phyloP scores from a whole-genome alignment of 1,140 invertebrate genomes.

The Penaeus indicus region DNA sequence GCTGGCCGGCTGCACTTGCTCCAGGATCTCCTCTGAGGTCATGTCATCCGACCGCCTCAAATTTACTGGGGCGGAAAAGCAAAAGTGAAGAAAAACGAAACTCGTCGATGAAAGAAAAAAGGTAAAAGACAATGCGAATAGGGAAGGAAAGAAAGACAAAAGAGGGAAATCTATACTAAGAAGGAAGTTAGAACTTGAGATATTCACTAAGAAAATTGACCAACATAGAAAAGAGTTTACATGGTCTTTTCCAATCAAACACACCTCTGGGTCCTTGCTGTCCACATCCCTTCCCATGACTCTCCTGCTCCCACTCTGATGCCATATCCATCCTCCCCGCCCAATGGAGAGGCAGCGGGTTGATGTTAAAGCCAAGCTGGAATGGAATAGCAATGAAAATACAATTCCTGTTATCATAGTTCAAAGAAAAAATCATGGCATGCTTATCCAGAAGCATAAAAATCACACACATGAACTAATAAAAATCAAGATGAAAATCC shows the following conservation, averaged over 20 bases:
- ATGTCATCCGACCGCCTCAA: conserved; percentile 85
- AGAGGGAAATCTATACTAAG: no score
- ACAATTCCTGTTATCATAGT: no score
- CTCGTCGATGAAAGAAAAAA: neutral
- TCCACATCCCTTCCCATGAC: conserved; percentile 72
- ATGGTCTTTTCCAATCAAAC: conserved; percentile 47
- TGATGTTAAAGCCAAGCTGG: conserved; percentile 57
- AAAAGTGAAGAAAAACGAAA: neutral
- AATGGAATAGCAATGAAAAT: neutral
- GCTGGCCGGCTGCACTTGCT: conserved; percentile 79
- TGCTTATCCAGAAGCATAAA: no score
- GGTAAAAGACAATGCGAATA: conserved; percentile 54
- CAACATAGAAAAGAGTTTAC: neutral
- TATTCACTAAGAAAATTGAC: neutral
- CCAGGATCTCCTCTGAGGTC: conserved; percentile 84
- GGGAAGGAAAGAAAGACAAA: conserved; percentile 48
- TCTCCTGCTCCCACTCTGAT: conserved; percentile 66
- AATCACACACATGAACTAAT: neutral
- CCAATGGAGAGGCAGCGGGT: conserved; percentile 6
- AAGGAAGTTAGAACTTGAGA: no score
- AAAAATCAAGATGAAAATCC: neutral
- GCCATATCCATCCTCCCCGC: conserved; percentile 13
- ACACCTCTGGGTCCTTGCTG: conserved; percentile 70
- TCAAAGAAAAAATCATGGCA: no score
- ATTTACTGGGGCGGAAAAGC: conserved; percentile 72